Evolutionary conservation across 2,888 invertebrate genomes (phyloP).

Genomic region (Vesta saturnalis): DNA sequence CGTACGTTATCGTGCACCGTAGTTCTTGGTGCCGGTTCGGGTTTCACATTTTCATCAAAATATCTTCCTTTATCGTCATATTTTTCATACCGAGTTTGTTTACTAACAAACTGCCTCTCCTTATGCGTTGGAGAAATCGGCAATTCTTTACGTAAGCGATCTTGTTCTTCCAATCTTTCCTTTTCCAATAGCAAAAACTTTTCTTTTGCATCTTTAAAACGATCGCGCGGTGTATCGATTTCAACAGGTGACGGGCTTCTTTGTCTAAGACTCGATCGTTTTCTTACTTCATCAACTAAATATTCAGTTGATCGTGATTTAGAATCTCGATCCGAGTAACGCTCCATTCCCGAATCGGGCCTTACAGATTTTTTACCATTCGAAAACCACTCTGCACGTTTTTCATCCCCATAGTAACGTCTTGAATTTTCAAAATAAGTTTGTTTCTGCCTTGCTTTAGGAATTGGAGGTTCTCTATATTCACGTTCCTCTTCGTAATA

Average conservation of each 20-base stretch:
- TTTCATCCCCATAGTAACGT: conserved; percentile 40
- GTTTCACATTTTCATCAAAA: conserved; percentile 36
- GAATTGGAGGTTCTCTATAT: conserved; percentile 48
- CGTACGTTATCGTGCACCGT: conserved; percentile 47
- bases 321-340: conserved; percentile 20
- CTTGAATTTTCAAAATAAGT: not conserved
- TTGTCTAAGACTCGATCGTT: conserved; percentile 44
- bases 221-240: conserved; percentile 75
- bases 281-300: conserved; percentile 29
- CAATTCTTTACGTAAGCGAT: conserved; percentile 43
- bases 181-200: conserved; percentile 84
- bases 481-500: conserved; percentile 43
- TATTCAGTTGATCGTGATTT: conserved; percentile 36
- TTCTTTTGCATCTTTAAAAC: conserved; percentile 87
- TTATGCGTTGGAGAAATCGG: conserved; percentile 52
- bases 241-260: conserved; percentile 63
- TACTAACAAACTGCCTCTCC: conserved; percentile 48
- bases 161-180: conserved; percentile 69
- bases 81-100: conserved; percentile 49
- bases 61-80: conserved; percentile 47
- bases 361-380: not conserved
- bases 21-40: conserved; percentile 56
- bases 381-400: not conserved
- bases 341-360: conserved; percentile 12
- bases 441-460: conserved; percentile 49